These are phyloP conservation scores for Lytechinus pictus DNA, from an alignment of 35 echinoderm and acorn worm genomes.

Conservation along the genomic window DNA sequence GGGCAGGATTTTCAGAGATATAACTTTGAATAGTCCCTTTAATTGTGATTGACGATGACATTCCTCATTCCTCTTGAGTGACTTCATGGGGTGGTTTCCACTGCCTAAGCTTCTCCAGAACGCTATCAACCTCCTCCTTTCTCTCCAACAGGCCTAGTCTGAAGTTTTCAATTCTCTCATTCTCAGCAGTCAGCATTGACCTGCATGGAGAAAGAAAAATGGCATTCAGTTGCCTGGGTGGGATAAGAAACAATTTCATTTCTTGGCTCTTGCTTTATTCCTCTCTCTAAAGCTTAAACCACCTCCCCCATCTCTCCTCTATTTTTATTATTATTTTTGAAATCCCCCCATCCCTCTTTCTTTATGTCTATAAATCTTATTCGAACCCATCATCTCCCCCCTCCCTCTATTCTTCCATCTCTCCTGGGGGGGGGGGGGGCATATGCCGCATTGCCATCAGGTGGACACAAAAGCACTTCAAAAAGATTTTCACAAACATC, in stretches of 20 bases:
- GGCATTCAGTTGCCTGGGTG: not conserved
- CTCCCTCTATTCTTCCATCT: not conserved
- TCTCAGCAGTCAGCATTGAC: conserved; percentile 13
- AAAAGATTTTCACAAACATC: too few relatives aligned
- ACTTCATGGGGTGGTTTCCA: not conserved
- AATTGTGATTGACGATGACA: not conserved
- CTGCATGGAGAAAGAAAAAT: not conserved
- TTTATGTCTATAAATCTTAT: not conserved
- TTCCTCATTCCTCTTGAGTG: not conserved
- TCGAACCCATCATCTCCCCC: not conserved
- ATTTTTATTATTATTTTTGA: too few relatives aligned
- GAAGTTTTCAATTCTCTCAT: not conserved
- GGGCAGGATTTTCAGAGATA: too few relatives aligned
- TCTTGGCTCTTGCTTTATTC: not conserved
- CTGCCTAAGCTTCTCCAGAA: not conserved
- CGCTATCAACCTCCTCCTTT: not conserved
- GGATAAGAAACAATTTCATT: too few relatives aligned
- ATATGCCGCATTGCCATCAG: too few relatives aligned
- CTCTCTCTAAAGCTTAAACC: not conserved
- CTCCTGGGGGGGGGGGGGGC: not conserved
- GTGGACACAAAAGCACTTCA: too few relatives aligned
- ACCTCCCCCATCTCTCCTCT: too few relatives aligned
- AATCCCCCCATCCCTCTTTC: too few relatives aligned
- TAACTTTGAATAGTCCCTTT: not conserved
- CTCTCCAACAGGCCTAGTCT: not conserved